Conservation (phyloP, 2,797 vertebrate genomes). For the Lepidocolaptes lacrymiger region DNA sequence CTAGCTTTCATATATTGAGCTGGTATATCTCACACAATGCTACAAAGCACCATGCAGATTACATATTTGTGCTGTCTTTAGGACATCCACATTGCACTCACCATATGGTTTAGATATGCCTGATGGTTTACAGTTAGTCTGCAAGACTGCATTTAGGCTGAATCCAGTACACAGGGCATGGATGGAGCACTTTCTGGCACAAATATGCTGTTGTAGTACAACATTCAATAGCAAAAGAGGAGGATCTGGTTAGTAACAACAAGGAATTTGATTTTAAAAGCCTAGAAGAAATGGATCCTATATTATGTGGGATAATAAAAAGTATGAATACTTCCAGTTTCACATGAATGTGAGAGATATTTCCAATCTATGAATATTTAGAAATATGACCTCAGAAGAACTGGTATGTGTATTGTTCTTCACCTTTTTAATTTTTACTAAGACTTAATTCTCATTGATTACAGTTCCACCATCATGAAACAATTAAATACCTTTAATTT, state of each 20-base stretch:
- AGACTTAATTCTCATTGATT: slow-evolving; percentile 13
- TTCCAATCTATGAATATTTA: not conserved
- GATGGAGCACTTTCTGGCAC: not conserved
- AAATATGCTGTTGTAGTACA: not conserved
- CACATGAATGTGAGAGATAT: not conserved
- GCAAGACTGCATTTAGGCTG: not conserved
- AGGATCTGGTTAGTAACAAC: not conserved
- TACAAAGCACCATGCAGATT: not conserved
- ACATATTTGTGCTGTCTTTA: not conserved
- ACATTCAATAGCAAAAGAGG: not conserved
- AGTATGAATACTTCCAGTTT: not conserved
- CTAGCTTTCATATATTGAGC: not conserved
- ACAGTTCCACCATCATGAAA: not conserved
- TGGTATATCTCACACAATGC: not conserved
- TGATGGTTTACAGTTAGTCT: not conserved
- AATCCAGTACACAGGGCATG: not conserved
- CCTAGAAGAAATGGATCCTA: not conserved
- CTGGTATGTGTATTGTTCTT: not conserved
- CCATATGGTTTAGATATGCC: not conserved
- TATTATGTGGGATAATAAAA: not conserved
- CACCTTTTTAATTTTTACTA: not conserved
- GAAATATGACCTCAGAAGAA: not conserved
- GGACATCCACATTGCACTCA: not conserved
- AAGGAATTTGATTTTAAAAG: slow-evolving; percentile 26
- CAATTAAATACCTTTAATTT: slow-evolving; percentile 30